Evolutionary conservation across 2,888 invertebrate genomes (phyloP).

Genomic region (Erynnis tages): DNA sequence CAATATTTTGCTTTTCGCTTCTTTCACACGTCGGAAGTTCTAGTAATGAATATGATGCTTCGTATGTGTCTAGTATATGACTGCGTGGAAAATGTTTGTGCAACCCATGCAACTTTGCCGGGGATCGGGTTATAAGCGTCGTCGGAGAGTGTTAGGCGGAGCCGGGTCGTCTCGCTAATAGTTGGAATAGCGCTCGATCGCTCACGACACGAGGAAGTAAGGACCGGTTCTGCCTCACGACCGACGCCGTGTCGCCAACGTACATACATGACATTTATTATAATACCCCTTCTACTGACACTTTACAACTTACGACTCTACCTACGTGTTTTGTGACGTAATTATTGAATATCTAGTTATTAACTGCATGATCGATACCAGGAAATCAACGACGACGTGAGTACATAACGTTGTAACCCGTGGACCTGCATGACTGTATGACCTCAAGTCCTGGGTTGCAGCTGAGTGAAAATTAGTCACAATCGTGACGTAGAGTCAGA

Average conservation of each 20-base stretch:
- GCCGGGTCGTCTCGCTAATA: slow-evolving; percentile 45
- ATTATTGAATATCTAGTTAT: slow-evolving; percentile 46
- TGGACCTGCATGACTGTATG: slow-evolving; percentile 9
- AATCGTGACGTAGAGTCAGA: slow-evolving; percentile 11
- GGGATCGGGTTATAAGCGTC: slow-evolving; percentile 8
- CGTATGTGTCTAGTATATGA: background rate
- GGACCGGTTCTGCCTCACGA: slow-evolving; percentile 58
- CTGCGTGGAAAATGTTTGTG: no score
- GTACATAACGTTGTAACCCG: slow-evolving; percentile 11
- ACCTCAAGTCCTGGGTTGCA: slow-evolving; percentile 17
- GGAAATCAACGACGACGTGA: slow-evolving; percentile 34
- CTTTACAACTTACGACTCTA: slow-evolving; percentile 36
- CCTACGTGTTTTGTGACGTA: slow-evolving; percentile 47
- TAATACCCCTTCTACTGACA: slow-evolving; percentile 53
- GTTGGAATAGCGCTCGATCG: slow-evolving; percentile 64
- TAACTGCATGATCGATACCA: slow-evolving; percentile 36
- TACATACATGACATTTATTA: slow-evolving; percentile 59
- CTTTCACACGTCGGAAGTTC: no score
- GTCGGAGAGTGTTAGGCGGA: slow-evolving; percentile 33
- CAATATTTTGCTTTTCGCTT: no score
- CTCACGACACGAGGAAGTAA: slow-evolving; percentile 59
- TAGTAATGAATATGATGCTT: no score
- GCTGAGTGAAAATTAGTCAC: slow-evolving; percentile 18
- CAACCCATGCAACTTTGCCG: background rate
- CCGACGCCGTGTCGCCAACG: slow-evolving; percentile 56